Percentiles rank a stretch among this genome's conserved stretches.
Conservation (phyloP, 2,797 vertebrate genomes). For the Ammospiza maritima region DNA sequence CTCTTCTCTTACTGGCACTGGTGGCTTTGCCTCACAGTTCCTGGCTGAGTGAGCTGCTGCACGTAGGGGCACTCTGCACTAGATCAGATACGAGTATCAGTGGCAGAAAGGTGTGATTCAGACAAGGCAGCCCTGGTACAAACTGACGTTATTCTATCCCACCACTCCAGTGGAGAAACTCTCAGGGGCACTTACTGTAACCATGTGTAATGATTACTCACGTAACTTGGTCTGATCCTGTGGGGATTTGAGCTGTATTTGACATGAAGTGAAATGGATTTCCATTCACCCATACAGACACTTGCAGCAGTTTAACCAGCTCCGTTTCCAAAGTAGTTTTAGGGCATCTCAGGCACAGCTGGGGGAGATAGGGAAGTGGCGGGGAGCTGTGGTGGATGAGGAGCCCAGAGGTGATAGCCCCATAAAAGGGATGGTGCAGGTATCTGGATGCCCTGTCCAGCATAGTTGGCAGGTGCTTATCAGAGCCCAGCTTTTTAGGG, state of each 20-base stretch:
- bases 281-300: not conserved
- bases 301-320: not conserved
- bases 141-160: not conserved
- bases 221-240: not conserved
- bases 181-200: accelerated
- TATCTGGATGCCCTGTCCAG: no score
- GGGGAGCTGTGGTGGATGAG: not conserved
- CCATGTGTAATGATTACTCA: not conserved
- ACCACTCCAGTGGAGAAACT: not conserved
- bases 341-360: not conserved
- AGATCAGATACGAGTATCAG: accelerated
- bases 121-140: not conserved
- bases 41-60: not conserved
- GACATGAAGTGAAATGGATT: not conserved
- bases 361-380: not conserved
- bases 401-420: not conserved
- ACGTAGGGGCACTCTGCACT: accelerated
- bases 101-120: accelerated
- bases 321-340: not conserved
- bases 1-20: not conserved
- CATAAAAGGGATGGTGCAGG: accelerated
- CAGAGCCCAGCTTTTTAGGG: not conserved
- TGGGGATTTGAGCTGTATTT: not conserved
- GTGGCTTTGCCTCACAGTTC: not conserved
- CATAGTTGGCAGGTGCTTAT: not conserved